These are phyloP conservation scores for Champsocephalus esox DNA, from an alignment of 2,797 vertebrate species.

Conservation along the genomic window DNA sequence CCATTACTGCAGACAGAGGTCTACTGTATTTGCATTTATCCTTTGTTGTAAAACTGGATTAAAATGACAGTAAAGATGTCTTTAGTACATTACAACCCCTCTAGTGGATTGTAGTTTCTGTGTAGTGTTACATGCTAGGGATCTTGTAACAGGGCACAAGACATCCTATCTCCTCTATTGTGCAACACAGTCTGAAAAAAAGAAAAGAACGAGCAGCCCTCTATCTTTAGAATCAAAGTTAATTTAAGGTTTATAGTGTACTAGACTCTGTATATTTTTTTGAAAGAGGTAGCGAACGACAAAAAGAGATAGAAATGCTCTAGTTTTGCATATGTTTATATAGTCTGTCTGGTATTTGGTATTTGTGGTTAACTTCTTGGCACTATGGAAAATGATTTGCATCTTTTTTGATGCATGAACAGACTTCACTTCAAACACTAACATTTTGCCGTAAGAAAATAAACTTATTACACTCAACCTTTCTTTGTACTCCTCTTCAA, in stretches of 20 bases:
- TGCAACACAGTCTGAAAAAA: constrained; percentile 33
- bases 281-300: neutral
- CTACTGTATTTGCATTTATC: neutral
- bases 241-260: constrained; percentile 7
- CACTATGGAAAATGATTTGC: neutral
- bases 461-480: neutral
- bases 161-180: constrained; percentile 51
- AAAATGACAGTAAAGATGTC: neutral
- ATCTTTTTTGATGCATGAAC: neutral
- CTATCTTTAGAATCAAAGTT: constrained; percentile 11
- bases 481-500: neutral
- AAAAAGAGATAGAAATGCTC: neutral
- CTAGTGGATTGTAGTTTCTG: constrained; percentile 23
- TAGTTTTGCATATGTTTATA: neutral
- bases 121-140: constrained; percentile 5
- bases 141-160: constrained; percentile 61
- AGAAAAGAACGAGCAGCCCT: neutral
- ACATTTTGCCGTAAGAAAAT: neutral
- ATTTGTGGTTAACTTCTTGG: neutral
- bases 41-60: neutral
- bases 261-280: neutral
- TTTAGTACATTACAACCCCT: neutral
- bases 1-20: neutral
- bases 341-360: neutral
- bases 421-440: neutral